Evolutionary conservation across 2,113 vertebrate genomes (phyloP), one percentile per base, ranked within the genome.

Genomic region (Clarias batrachus): DNA sequence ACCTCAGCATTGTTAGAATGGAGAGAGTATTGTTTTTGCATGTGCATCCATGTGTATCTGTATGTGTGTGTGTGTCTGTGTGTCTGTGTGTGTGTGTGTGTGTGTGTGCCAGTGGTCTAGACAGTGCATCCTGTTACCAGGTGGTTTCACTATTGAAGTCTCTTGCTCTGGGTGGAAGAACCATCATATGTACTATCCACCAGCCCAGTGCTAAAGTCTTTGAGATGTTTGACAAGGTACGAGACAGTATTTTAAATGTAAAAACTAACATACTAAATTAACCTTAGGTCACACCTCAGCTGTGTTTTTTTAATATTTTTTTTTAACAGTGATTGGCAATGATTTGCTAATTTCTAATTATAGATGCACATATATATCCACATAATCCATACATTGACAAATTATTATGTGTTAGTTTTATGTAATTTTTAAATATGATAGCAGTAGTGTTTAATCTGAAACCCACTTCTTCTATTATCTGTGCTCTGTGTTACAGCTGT

Each of bases 171-270:
- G 98, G 98, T 0, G 98, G 98, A 60, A 95, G 98, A 82, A 99
- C 98, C 74, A 97, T 99, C 93, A 99, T 99, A 93, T 99, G 98
- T 92, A 99, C 98, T 92, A 98, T 99, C 93, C 98, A 99, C 93
- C 98, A 99, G 94, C 98, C 98, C 91, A 99, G 98, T 68, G 98
- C 97, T 91, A 99, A 98, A 94, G 97, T 99, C 91, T 99, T 99
- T 74, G 97, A 99, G 94, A 97, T 98, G 97, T 99, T 99, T n/a
- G 97, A 99, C 94, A 98, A 99, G 97, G 98, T 99, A 92, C 68
- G 12, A 71, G 23, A 56, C 27, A 59, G 4, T 59, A 80, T 17
- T 56, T 8, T 0, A 52, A 57, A 54, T 25, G 0, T 13, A 54
- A 83, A 25, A 57, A 21, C 1, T 13, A 23, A 54, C 62, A 65